A percentile compares a stretch with the other conserved stretches of the same genome.
These are phyloP conservation scores for Lepus americanus DNA, from an alignment of 2,113 vertebrate genomes.

Conservation along the genomic window DNA sequence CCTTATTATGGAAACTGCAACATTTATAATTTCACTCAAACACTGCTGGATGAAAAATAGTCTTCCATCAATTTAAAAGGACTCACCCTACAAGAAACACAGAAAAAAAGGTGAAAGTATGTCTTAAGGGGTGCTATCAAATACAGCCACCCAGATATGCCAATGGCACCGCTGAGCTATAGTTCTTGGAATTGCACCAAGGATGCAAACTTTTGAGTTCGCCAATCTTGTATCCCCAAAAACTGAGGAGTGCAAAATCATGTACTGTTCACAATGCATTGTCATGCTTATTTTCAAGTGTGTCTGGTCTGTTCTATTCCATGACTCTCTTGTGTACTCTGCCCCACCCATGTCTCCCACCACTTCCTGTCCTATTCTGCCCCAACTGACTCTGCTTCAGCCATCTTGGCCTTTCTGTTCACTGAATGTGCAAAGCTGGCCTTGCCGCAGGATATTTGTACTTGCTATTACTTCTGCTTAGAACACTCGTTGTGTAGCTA, in stretches of 20 bases:
- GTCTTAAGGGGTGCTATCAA: neutral
- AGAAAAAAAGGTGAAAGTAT: neutral
- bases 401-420: neutral
- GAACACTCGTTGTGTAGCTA: neutral
- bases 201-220: neutral
- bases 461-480: neutral
- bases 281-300: neutral
- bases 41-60: neutral
- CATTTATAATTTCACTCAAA: neutral
- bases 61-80: neutral
- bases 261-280: neutral
- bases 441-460: neutral
- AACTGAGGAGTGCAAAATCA: neutral
- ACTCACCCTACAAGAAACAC: neutral
- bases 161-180: neutral
- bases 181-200: neutral
- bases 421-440: neutral
- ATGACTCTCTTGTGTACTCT: neutral
- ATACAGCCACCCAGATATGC: neutral
- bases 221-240: neutral
- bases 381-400: neutral
- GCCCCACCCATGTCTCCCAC: too few relatives aligned
- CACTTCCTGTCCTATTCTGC: neutral
- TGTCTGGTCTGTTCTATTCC: neutral
- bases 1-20: neutral